Base-by-base conservation (phyloP, 2,888 invertebrate genomes). In the Dolomedes plantarius region DNA sequence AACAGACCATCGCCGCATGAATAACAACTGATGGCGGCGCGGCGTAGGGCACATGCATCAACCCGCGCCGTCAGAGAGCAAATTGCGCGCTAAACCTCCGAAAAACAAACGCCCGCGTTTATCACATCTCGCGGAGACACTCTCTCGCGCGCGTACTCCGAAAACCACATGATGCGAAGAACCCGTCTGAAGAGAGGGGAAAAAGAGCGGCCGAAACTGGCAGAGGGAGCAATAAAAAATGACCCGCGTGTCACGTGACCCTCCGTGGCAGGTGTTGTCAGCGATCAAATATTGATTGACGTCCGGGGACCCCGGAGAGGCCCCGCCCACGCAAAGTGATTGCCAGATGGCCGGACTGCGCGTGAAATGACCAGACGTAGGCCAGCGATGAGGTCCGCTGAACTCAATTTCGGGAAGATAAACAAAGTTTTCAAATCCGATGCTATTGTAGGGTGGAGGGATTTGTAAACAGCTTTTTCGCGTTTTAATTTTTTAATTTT, bases 261-360 rank as follows among this genome's bases (percentile, higher is more conserved):
- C 16, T 11, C 23, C 1, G 2, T 32, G 64, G 83, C 83, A 83
- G 83, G 83, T 83, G 83, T 77, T 83, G 77, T 72, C 77, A 72
- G 74, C 28, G 29, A 83, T 83, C 77, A 83, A 83, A 83, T 83
- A 83, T 83, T 77, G 76, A 83, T 83, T 77, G 83, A 73, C 75
- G 74, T 68, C 64, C 27, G 28, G 36, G 65, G 16, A 75, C 50
- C 73, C 46, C 41, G 81, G 74, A 64, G 69, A 69, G 36, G 31
- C 36, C 73, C 77, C 77, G 72, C 80, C 83, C 67, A 72, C 64
- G 29, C 27, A 82, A 80, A 82, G 76, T 71, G 77, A 83, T 77
- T 83, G 83, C 77, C 83, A 83, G 83, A 77, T 83, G 83, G 50
- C 19, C 19, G 65, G 27, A 36, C 9, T 36, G 36, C 5, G 36